Percentiles rank a stretch among this genome's conserved stretches.
phyloP scores from a whole-genome alignment of 53 echinoderm and acorn worm genomes.

The Paelopatides confundens region DNA sequence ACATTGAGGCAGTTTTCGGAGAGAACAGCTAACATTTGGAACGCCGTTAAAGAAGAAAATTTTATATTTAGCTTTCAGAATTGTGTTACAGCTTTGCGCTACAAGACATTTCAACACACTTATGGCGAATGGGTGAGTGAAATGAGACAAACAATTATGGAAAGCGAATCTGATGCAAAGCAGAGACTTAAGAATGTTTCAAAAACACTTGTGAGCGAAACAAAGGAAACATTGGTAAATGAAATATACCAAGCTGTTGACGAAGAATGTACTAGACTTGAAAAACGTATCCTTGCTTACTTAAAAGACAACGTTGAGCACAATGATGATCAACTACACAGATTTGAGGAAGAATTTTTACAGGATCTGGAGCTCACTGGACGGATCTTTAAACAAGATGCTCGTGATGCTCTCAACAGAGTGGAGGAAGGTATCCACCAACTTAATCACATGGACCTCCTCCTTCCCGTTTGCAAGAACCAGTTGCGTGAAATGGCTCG shows the following conservation, averaged over 20 bases:
- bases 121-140: slow-evolving; percentile 43
- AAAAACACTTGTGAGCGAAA: not conserved
- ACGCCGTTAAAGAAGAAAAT: slow-evolving; percentile 44
- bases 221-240: not conserved
- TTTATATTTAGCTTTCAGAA: slow-evolving; percentile 50
- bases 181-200: slow-evolving; percentile 1
- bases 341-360: slow-evolving; percentile 31
- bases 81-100: slow-evolving; percentile 43
- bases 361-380: slow-evolving; percentile 24
- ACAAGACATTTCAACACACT: slow-evolving; percentile 29
- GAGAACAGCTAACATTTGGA: slow-evolving; percentile 27
- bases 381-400: not conserved
- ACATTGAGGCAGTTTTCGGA: not conserved
- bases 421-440: not conserved
- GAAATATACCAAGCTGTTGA: not conserved
- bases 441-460: slow-evolving; percentile 18
- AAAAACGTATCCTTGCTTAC: not conserved
- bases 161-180: slow-evolving; percentile 22
- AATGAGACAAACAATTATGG: slow-evolving; percentile 32
- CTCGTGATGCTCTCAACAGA: slow-evolving; percentile 22
- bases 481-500: slow-evolving; percentile 26
- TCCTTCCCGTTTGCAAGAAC: slow-evolving; percentile 29
- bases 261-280: not conserved
- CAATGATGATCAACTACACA: slow-evolving; percentile 31
- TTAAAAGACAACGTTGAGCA: slow-evolving; percentile 2